Evolutionary conservation across 2,888 invertebrate species (phyloP).

Genomic region (Ormyrus thymus): DNA sequence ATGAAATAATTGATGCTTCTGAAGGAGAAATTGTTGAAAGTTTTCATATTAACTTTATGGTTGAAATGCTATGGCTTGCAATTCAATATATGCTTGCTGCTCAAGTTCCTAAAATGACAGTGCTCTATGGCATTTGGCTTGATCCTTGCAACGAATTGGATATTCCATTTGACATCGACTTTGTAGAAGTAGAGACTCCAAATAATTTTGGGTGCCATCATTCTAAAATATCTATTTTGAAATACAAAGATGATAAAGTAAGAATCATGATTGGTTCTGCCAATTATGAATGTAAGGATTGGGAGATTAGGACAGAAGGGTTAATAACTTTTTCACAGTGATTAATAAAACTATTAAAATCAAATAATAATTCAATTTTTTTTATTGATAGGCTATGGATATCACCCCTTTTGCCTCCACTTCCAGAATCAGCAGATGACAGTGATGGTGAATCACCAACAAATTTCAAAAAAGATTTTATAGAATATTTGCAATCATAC

Average conservation of each 20-base stretch:
- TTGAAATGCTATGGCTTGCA: slow-evolving; percentile 91
- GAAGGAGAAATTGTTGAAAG: slow-evolving; percentile 84
- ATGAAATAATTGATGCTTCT: slow-evolving; percentile 86
- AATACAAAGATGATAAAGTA: slow-evolving; percentile 87
- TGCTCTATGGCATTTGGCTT: slow-evolving; percentile 60
- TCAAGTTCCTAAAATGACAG: slow-evolving; percentile 77
- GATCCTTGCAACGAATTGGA: slow-evolving; percentile 32
- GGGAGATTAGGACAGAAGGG: slow-evolving; percentile 96
- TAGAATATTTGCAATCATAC: slow-evolving; percentile 87
- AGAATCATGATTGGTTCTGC: slow-evolving; percentile 93
- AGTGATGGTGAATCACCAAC: slow-evolving; percentile 88
- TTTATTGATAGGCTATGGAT: slow-evolving; percentile 85
- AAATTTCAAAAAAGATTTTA: slow-evolving; percentile 86
- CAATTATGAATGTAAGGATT: slow-evolving; percentile 92
- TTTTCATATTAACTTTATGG: slow-evolving; percentile 93
- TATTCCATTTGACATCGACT: slow-evolving; percentile 63
- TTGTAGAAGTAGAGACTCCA: slow-evolving; percentile 61
- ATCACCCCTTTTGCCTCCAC: slow-evolving; percentile 84
- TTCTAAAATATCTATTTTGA: slow-evolving; percentile 88
- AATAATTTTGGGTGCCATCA: slow-evolving; percentile 66
- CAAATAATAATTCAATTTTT: background rate
- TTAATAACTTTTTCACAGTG: slow-evolving; percentile 67
- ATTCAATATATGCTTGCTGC: slow-evolving; percentile 89
- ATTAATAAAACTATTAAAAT: background rate
- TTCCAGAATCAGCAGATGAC: slow-evolving; percentile 77